Evolutionary conservation across 1,140 invertebrate genomes (phyloP), one percentile per base, ranked within the genome.

Genomic region (Apocrypta bakeri): DNA sequence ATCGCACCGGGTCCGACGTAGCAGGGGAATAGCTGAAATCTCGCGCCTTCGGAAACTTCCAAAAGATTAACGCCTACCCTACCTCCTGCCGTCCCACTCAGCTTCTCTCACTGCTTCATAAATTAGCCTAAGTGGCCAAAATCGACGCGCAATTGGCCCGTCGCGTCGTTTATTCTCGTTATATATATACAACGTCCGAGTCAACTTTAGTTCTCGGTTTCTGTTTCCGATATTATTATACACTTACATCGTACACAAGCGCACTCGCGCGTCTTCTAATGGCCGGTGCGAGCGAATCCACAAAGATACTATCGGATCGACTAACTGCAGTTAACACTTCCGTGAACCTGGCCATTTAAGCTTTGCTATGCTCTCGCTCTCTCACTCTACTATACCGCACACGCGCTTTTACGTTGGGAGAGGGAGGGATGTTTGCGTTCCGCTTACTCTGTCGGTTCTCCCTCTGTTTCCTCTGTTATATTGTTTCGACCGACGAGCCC

Each of bases 41-140:
- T 31, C 83, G 81, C 81, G 84, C 72, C 84, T 74, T 56, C 64
- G 82, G 73, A 81, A 74, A 83, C 85, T 85, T 84, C 63, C 82
- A 69, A 56, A 84, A 85, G 84, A 87, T 85, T 84, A 87, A 85
- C 85, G 82, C 69, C 76, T 63, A 4, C 17, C 48, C 48, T 21
- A 9, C 2, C 40, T 42, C 42, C 12, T 2, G 0, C 1, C 3
- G 12, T 48, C 73, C 33, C 24, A 69, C 71, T 7, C 31, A n/a
- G n/a, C 37, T 7, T 2, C 72, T 37, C n/a, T 0, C 21, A 7
- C n/a, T 14, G 73, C 42, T 75, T 61, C n/a, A 75, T 61, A 75
- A 48, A 73, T 73, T 73, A 48, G 33, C 40, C 40, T 48, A 73
- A 73, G 71, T 24, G 27, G n/a, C 6, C 37, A 2, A 73, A 75